Base-by-base conservation (phyloP, 2,888 invertebrate genomes). In the Dicyrtoma fusca region DNA sequence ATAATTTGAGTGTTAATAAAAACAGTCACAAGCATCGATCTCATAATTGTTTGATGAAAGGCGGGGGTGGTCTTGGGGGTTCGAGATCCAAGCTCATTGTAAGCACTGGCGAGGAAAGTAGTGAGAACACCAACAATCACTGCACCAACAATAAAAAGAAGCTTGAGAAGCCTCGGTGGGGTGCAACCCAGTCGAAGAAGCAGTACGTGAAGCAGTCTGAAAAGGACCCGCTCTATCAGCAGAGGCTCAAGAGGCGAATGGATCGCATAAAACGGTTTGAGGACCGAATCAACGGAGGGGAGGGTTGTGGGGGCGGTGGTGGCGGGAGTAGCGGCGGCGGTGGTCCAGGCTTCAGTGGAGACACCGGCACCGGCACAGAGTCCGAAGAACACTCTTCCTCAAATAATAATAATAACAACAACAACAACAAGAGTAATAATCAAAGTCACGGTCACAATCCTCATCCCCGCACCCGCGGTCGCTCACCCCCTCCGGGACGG, bases 141-240 rank as follows among this genome's bases (percentile, higher is more conserved):
- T 8, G 4, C 4, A 23, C 14, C 4, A 69, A 69, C 23, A 53
- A 73, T 59, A 72, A 73, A 71, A 80, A 71, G 70, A 26, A 74
- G 25, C 75, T 77, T 13, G 83, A 83, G 55, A 80, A 84, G 25
- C 84, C 84, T 0, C 82, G 83, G 69, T 85, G 85, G 85, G 84
- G 84, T 70, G 84, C 84, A 59, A 85, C 84, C 74, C 82, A 83
- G 77, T 92, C 93, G 5, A 89, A 89, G 25, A 91, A 91, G 11
- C 90, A 92, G 81, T 94, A 94, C 82, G 87, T 93, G 74, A 94
- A 94, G 82, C 94, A 94, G 84, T 94, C 94, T 82, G 94, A 94
- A 83, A 91, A 94, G 81, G 94, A 94, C 85, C 92, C 92, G 0
- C 89, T 92, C 82, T 92, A 92, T 81, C 88, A 77, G 11, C 75